phyloP scores from a whole-genome alignment of 2,888 invertebrate species.

The Lasioglossum villosulum region DNA sequence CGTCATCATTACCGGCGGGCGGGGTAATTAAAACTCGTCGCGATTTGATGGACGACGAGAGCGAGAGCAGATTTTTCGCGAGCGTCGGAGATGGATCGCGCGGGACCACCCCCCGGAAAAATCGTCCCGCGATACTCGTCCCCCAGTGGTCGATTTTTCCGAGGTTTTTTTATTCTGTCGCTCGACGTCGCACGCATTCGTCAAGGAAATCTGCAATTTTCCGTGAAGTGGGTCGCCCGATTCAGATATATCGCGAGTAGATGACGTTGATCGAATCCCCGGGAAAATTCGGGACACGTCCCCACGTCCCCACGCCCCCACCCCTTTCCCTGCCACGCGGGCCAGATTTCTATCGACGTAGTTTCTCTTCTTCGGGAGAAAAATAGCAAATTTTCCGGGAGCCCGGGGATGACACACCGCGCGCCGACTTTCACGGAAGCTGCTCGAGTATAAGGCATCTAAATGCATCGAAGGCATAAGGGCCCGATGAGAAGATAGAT shows the following conservation, averaged over 20 bases:
- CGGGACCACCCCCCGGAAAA: neutral
- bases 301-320: slow-evolving; percentile 17
- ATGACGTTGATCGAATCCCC: slow-evolving; percentile 39
- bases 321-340: neutral
- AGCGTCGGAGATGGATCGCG: slow-evolving; percentile 54
- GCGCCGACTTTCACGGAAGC: neutral
- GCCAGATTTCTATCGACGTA: slow-evolving; percentile 25
- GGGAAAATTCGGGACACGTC: slow-evolving; percentile 40
- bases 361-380: slow-evolving; percentile 6
- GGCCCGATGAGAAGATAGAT: slow-evolving; percentile 2
- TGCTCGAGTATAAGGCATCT: neutral
- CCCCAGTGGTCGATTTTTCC: neutral
- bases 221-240: slow-evolving; percentile 40
- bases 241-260: slow-evolving; percentile 47
- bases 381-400: slow-evolving; percentile 5
- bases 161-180: neutral
- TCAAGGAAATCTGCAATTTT: slow-evolving; percentile 50
- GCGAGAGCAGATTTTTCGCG: slow-evolving; percentile 47
- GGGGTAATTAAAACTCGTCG: slow-evolving; percentile 63
- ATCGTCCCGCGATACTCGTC: slow-evolving; percentile 21
- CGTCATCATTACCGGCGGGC: slow-evolving; percentile 60
- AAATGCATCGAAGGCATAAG: slow-evolving; percentile 7
- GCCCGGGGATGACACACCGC: neutral
- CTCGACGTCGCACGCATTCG: slow-evolving; percentile 28
- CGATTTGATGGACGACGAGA: slow-evolving; percentile 59